These are phyloP conservation scores for Piaya cayana DNA, from an alignment of 2,113 vertebrate genomes.

Conservation along the genomic window DNA sequence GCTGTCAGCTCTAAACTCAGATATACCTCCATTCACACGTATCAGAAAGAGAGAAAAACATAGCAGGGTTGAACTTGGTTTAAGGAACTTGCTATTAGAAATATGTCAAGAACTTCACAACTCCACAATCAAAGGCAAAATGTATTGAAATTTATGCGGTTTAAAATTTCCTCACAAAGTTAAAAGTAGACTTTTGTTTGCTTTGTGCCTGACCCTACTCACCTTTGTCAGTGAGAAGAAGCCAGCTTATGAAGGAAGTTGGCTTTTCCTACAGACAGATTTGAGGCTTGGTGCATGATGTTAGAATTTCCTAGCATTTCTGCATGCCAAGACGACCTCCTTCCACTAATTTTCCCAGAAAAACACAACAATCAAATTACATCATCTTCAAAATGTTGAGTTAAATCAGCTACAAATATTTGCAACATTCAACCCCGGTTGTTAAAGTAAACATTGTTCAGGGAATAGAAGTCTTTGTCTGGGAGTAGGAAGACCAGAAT, in stretches of 20 bases:
- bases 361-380: conserved; percentile 15
- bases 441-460: neutral
- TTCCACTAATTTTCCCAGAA: conserved; percentile 44
- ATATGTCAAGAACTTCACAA: conserved; percentile 7
- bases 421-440: neutral
- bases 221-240: conserved; percentile 18
- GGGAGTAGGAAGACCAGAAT: neutral
- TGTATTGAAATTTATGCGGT: conserved; percentile 13
- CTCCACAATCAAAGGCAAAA: conserved; percentile 29
- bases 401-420: conserved; percentile 39
- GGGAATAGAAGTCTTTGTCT: neutral
- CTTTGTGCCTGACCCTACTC: conserved; percentile 8
- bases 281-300: conserved; percentile 43
- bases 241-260: conserved; percentile 25
- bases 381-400: conserved; percentile 15
- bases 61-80: neutral
- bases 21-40: neutral
- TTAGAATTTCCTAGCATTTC: conserved; percentile 50
- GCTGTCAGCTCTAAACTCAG: neutral
- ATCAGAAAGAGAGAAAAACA: neutral
- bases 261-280: conserved; percentile 48
- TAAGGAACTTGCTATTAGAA: conserved; percentile 10
- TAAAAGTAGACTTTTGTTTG: neutral
- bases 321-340: conserved; percentile 29
- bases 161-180: conserved; percentile 21